phyloP scores from a whole-genome alignment of 2,888 invertebrate species.

The Periphyllus acericola region DNA sequence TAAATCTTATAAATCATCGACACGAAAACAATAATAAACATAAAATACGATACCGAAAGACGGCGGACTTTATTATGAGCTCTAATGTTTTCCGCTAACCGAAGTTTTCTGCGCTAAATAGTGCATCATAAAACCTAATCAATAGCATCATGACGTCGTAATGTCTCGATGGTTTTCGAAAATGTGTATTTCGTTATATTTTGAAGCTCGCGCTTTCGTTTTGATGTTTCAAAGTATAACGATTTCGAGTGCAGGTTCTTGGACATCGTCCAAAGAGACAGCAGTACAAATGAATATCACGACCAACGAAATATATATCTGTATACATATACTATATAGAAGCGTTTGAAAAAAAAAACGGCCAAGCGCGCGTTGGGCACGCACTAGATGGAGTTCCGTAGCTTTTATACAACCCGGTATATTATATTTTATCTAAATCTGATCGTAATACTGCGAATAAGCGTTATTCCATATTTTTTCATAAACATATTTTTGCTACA shows the following conservation, averaged over 20 bases:
- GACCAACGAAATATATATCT: neutral
- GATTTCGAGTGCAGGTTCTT: neutral
- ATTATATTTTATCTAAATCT: too few species aligned
- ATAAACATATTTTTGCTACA: too few species aligned
- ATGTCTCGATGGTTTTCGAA: neutral
- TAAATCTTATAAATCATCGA: constrained; percentile 38
- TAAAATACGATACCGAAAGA: constrained; percentile 33
- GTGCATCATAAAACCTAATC: constrained; percentile 30
- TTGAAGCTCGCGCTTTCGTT: neutral
- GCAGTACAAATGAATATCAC: neutral
- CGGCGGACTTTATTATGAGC: neutral
- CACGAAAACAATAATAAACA: constrained; percentile 44
- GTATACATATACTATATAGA: too few species aligned
- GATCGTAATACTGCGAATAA: too few species aligned
- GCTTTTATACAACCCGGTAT: too few species aligned
- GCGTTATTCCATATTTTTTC: too few species aligned
- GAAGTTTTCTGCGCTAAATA: constrained; percentile 22
- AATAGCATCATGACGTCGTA: constrained; percentile 15
- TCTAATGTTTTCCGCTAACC: constrained; percentile 22
- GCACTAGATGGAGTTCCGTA: too few species aligned
- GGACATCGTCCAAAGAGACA: constrained; percentile 13
- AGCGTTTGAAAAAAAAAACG: too few species aligned
- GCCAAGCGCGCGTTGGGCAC: too few species aligned
- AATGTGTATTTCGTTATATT: neutral
- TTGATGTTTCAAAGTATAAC: constrained; percentile 5